Evolutionary conservation across 2,113 vertebrate genomes (phyloP).

Genomic region (Alces alces): DNA sequence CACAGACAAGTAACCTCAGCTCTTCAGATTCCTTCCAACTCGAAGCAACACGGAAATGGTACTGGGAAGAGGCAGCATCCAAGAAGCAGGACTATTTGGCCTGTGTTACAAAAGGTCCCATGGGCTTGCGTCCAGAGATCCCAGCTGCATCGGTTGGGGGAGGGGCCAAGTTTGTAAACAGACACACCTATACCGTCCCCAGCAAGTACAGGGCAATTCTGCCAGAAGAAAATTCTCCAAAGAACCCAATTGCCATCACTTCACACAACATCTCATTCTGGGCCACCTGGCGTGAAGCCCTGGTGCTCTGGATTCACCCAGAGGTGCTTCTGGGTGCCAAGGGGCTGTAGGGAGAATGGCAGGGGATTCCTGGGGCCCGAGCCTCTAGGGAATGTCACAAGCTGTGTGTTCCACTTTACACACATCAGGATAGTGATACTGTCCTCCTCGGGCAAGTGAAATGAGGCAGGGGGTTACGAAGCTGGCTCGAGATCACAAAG

Average conservation of each 20-base stretch:
- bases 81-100: background rate
- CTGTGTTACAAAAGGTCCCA: background rate
- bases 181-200: background rate
- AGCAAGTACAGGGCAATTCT: background rate
- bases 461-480: background rate
- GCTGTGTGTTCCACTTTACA: background rate
- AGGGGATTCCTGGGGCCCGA: background rate
- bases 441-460: background rate
- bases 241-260: background rate
- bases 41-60: background rate
- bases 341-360: background rate
- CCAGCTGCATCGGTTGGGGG: rapidly evolving
- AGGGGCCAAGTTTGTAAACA: background rate
- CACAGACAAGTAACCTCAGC: background rate
- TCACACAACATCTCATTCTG: background rate
- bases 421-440: background rate
- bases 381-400: background rate
- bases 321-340: background rate
- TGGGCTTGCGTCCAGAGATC: background rate
- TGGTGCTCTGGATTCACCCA: background rate
- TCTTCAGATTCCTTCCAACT: background rate
- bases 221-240: background rate
- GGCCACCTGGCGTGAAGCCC: background rate
- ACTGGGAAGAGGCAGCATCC: background rate
- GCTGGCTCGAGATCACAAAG: background rate